Evolutionary conservation across 1,140 invertebrate species (phyloP).

Genomic region (Brachystomella parvula): DNA sequence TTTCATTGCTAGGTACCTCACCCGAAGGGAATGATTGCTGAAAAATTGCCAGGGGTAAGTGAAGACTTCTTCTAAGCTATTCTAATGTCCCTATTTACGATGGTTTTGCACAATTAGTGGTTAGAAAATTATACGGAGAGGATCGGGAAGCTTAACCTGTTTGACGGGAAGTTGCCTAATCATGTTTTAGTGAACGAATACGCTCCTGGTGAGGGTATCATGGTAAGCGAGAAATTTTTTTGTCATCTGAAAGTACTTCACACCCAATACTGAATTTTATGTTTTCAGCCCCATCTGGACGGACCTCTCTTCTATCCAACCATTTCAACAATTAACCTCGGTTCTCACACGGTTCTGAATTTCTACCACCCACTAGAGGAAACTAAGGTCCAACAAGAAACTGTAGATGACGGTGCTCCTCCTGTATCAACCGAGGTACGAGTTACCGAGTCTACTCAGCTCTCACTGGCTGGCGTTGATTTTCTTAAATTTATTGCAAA

Average conservation of each 20-base stretch:
- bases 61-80: slow-evolving; percentile 11
- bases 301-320: slow-evolving; percentile 87
- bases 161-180: slow-evolving; percentile 69
- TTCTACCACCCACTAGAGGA: slow-evolving; percentile 55
- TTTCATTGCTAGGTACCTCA: too few species aligned
- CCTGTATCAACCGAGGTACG: not conserved
- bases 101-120: slow-evolving; percentile 55
- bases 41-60: slow-evolving; percentile 64
- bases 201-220: slow-evolving; percentile 81
- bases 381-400: slow-evolving; percentile 26
- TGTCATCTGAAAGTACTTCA: not conserved
- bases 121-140: slow-evolving; percentile 63
- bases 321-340: slow-evolving; percentile 85
- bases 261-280: slow-evolving; percentile 24
- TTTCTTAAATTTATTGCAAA: too few species aligned
- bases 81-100: not conserved
- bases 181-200: slow-evolving; percentile 97
- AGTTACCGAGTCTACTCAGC: too few species aligned
- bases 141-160: slow-evolving; percentile 62
- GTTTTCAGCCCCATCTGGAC: slow-evolving; percentile 75
- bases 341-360: slow-evolving; percentile 79
- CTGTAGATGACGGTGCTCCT: not conserved
- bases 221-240: slow-evolving; percentile 48
- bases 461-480: too few species aligned
- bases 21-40: slow-evolving; percentile 87